Conservation (phyloP, 2,797 vertebrate genomes). For the Pterois miles region DNA sequence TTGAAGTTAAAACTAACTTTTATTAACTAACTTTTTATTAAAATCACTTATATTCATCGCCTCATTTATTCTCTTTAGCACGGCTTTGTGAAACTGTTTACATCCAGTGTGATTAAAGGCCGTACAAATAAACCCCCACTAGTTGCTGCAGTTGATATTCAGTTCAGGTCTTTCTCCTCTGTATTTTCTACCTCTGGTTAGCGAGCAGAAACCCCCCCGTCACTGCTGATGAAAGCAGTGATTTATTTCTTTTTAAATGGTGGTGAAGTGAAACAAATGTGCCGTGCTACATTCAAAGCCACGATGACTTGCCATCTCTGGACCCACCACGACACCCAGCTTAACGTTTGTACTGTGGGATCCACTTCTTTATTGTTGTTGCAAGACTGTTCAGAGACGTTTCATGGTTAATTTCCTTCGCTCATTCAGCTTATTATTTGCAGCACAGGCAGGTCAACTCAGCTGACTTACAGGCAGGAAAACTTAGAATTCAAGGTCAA, state of each 20-base stretch:
- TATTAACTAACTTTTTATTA: too few species aligned
- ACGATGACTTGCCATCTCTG: neutral
- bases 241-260: conserved; percentile 36
- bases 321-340: neutral
- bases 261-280: conserved; percentile 28
- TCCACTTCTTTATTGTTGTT: neutral
- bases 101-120: neutral
- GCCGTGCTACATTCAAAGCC: conserved; percentile 42
- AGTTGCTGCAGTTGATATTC: neutral
- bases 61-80: neutral
- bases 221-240: neutral
- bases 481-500: conserved; percentile 34
- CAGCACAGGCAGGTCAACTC: neutral
- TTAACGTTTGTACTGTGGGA: neutral
- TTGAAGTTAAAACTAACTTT: too few species aligned
- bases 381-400: neutral
- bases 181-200: neutral
- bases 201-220: conserved; percentile 1
- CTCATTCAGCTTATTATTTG: conserved; percentile 26
- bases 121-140: too few species aligned
- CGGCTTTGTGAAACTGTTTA: neutral
- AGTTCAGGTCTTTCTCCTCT: neutral
- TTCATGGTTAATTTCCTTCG: conserved; percentile 41
- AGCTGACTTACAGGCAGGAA: neutral
- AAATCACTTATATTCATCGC: conserved; percentile 1